Evolutionary conservation across 1,140 invertebrate species (phyloP).

Genomic region (Diabrotica undecimpunctata): DNA sequence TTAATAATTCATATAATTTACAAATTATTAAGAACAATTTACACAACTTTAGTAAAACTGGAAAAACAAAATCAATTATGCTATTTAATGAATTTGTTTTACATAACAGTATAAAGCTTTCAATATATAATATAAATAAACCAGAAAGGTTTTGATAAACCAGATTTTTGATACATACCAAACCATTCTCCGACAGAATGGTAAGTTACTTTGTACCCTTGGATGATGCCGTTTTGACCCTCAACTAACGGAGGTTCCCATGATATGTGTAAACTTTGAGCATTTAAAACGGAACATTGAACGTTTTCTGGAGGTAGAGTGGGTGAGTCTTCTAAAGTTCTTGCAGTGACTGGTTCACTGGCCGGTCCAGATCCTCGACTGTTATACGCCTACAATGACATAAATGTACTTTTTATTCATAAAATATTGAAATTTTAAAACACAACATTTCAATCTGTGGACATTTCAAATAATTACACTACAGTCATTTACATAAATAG

Average conservation of each 20-base stretch:
- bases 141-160: too few relatives aligned
- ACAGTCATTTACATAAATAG: too few relatives aligned
- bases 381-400: constrained; percentile 68
- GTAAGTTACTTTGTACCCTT: constrained; percentile 84
- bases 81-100: too few relatives aligned
- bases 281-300: constrained; percentile 71
- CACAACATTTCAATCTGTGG: too few relatives aligned
- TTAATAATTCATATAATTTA: neutral
- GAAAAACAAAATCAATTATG: too few relatives aligned
- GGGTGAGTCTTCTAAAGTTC: constrained; percentile 74
- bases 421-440: too few relatives aligned
- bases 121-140: too few relatives aligned
- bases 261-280: constrained; percentile 78
- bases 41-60: constrained; percentile 7
- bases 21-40: too few relatives aligned
- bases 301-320: constrained; percentile 75
- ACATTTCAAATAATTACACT: too few relatives aligned
- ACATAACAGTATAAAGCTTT: too few relatives aligned
- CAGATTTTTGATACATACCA: constrained; percentile 52
- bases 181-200: constrained; percentile 66
- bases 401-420: neutral
- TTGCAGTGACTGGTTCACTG: constrained; percentile 74
- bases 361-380: constrained; percentile 83
- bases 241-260: constrained; percentile 81
- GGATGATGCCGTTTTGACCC: constrained; percentile 80